Evolutionary conservation across 2,113 vertebrate genomes (phyloP).

Genomic region (Benitochromis conjunctus): DNA sequence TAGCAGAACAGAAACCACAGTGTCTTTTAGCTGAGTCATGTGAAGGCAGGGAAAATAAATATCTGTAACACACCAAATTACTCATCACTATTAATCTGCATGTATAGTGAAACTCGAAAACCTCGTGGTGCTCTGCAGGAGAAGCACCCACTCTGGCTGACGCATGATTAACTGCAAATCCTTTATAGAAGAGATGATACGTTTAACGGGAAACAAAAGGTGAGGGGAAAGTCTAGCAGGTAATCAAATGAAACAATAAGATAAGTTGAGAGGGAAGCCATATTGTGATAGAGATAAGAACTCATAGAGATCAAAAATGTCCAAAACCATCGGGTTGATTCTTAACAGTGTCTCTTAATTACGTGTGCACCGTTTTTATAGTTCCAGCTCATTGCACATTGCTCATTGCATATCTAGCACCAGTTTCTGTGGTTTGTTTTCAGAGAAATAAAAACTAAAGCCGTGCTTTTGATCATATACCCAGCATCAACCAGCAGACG

Average conservation of each 20-base stretch:
- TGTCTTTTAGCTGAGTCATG: not conserved
- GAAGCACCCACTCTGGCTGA: not conserved
- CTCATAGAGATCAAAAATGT: not conserved
- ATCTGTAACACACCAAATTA: not conserved
- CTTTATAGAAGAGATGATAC: not conserved
- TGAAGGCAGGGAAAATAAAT: not conserved
- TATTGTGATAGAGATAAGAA: not conserved
- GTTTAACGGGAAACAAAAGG: fast-evolving
- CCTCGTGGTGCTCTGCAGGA: not conserved
- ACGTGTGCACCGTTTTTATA: not conserved
- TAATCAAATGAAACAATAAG: not conserved
- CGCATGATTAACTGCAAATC: not conserved
- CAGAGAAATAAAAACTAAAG: not conserved
- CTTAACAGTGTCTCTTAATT: not conserved
- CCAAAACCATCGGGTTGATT: not conserved
- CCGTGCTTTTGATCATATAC: not conserved
- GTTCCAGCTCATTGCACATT: not conserved
- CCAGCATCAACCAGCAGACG: not conserved
- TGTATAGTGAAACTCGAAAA: not conserved
- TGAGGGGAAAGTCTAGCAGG: not conserved
- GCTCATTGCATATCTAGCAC: not conserved
- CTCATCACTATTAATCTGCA: not conserved
- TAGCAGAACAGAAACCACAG: not conserved
- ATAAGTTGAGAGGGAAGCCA: not conserved
- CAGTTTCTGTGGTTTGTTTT: not conserved